Conservation (phyloP, 2,888 invertebrate genomes). For the Hoplodrina ambigua region DNA sequence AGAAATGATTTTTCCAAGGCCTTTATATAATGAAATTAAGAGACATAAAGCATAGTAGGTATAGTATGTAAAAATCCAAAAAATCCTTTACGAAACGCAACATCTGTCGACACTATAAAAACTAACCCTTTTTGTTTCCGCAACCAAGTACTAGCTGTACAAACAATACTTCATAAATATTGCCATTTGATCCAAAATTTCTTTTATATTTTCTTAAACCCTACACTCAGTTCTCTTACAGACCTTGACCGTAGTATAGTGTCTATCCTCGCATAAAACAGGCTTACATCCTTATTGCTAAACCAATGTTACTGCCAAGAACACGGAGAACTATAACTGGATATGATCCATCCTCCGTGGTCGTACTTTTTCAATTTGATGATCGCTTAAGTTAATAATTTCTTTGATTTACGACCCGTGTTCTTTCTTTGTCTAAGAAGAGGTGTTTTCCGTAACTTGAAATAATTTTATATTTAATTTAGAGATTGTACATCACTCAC, state of each 20-base stretch:
- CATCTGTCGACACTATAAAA: not conserved
- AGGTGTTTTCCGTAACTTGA: rapidly evolving
- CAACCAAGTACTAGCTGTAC: not conserved
- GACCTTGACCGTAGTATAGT: constrained; percentile 53
- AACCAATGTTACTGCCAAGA: constrained; percentile 46
- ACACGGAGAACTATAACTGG: constrained; percentile 23
- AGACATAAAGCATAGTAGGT: too few relatives aligned
- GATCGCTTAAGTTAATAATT: not conserved
- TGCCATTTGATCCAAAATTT: constrained; percentile 10
- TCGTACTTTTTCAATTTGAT: constrained; percentile 9
- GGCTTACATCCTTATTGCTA: constrained; percentile 41
- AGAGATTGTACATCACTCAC: too few relatives aligned
- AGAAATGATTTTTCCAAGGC: too few relatives aligned
- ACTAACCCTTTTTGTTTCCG: not conserved
- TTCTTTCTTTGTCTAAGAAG: not conserved
- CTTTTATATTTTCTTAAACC: not conserved
- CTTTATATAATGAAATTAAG: too few relatives aligned
- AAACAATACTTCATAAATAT: constrained; percentile 5
- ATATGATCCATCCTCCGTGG: constrained; percentile 13
- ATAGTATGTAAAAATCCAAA: too few relatives aligned
- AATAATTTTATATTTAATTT: not conserved
- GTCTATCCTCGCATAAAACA: constrained; percentile 30
- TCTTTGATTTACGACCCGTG: not conserved
- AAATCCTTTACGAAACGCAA: not conserved
- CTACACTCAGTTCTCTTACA: not conserved